Base-by-base conservation (phyloP, 92 coral and sea anemone genomes). In the Actinernus sp. region DNA sequence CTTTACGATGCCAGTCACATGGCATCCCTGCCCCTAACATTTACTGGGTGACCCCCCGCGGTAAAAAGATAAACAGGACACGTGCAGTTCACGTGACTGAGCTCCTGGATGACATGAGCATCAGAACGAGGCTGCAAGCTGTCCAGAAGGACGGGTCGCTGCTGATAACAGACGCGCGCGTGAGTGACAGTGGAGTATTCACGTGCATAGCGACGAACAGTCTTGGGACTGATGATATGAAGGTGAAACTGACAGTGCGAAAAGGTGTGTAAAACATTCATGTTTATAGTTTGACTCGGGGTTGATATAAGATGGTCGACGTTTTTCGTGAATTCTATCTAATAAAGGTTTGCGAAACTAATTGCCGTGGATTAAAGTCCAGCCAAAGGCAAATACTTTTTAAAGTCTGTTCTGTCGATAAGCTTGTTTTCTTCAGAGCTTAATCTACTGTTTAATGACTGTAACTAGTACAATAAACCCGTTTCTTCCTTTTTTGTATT, bases 71-170 rank as follows among this genome's bases (percentile, higher is more conserved):
- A 9, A 75, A 62, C 2, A 26, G 63, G 37, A 63, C 85, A 13
- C 32, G 5, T 14, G 54, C 69, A 10, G 37, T 49, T 27, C 61
- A 48, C 23, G 86, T 58, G 53, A 39, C 29, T 16, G 68, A 60
- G 41, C 33, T 33, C 4, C 79, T 71, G 10, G 95, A 88, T 44
- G 89, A 83, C 41, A 45, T 29, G 11, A 78, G 79, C 3, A 25
- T 24, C 9, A 30, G 12, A 8, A 30, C 19, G 10, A 47, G 81
- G 34, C 61, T 60, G 26, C 78, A 39, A 32, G 57, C 31, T 1
- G 70, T 76, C 37, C 89, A 74, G 45, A 26, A 50, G 0, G 94
- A 83, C 31, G 82, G 89, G 10, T 88, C 90, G 8, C 59, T 88
- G 49, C 23, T 83, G 11, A 53, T 88, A 3, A 82, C 63, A 11